phyloP scores from a whole-genome alignment of 2,888 invertebrate species.

The Corbicula japonica region DNA sequence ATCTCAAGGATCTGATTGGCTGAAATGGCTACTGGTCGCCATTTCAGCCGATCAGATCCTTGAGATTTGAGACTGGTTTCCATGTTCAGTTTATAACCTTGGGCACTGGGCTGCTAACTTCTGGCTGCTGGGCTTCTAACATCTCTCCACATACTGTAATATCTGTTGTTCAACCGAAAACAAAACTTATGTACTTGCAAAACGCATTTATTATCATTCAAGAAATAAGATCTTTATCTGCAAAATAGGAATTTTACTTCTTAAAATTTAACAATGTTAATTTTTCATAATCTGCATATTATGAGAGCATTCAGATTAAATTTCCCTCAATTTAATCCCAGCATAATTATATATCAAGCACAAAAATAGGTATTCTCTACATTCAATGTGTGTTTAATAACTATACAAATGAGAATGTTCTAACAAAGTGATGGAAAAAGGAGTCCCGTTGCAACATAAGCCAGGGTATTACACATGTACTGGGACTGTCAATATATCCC shows the following conservation, averaged over 20 bases:
- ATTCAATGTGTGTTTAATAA: not conserved
- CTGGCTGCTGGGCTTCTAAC: too few relatives aligned
- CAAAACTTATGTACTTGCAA: conserved; percentile 42
- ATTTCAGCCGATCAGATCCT: too few relatives aligned
- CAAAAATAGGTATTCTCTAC: conserved; percentile 9
- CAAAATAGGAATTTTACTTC: conserved; percentile 46
- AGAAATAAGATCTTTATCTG: conserved; percentile 53
- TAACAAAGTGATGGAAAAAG: not conserved
- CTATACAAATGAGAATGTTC: not conserved
- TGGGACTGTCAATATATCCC: not conserved
- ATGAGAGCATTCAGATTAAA: conserved; percentile 10
- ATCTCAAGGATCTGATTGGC: too few relatives aligned
- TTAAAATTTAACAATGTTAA: conserved; percentile 31
- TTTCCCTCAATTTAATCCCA: not conserved
- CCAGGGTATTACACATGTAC: not conserved
- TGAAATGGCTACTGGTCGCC: too few relatives aligned
- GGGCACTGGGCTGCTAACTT: too few relatives aligned
- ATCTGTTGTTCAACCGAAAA: too few relatives aligned
- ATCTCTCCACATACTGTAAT: too few relatives aligned
- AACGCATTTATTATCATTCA: conserved; percentile 61
- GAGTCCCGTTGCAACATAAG: not conserved
- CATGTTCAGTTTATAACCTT: too few relatives aligned
- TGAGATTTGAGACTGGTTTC: too few relatives aligned
- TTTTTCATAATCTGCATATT: conserved; percentile 27
- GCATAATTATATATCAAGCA: not conserved